phyloP scores from a whole-genome alignment of 92 coral and sea anemone species.

The Zoanthus sansibaricus region DNA sequence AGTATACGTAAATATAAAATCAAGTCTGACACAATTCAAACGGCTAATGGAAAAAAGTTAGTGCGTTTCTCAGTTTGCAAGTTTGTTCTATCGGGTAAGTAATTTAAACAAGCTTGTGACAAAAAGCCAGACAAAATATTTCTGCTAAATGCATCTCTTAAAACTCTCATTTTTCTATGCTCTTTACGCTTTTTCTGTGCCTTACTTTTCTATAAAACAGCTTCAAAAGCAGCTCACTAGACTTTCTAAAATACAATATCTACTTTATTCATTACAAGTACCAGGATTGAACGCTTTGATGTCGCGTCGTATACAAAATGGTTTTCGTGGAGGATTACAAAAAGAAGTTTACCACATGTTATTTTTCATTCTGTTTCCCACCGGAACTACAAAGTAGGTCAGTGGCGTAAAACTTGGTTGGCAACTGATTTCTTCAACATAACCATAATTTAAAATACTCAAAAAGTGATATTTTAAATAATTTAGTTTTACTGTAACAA shows the following conservation, averaged over 20 bases:
- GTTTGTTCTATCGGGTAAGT: not conserved
- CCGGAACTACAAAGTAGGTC: not conserved
- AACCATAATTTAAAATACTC: not conserved
- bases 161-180: not conserved
- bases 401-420: not conserved
- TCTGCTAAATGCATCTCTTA: too few species aligned
- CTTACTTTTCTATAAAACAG: not conserved
- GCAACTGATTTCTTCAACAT: not conserved
- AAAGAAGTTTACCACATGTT: not conserved
- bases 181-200: not conserved
- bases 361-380: constrained; percentile 14
- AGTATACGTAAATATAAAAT: not conserved
- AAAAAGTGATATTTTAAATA: too few species aligned
- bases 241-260: constrained; percentile 19
- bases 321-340: constrained; percentile 21
- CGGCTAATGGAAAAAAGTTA: not conserved
- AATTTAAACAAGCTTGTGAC: not conserved
- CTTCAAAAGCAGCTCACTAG: constrained; percentile 28
- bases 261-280: constrained; percentile 19
- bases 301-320: not conserved
- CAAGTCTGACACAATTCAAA: not conserved
- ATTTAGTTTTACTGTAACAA: too few species aligned
- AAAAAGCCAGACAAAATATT: not conserved
- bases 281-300: constrained; percentile 26
- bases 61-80: not conserved